Evolutionary conservation across 23 tunicate species (phyloP).

Genomic region (Styela plicata): DNA sequence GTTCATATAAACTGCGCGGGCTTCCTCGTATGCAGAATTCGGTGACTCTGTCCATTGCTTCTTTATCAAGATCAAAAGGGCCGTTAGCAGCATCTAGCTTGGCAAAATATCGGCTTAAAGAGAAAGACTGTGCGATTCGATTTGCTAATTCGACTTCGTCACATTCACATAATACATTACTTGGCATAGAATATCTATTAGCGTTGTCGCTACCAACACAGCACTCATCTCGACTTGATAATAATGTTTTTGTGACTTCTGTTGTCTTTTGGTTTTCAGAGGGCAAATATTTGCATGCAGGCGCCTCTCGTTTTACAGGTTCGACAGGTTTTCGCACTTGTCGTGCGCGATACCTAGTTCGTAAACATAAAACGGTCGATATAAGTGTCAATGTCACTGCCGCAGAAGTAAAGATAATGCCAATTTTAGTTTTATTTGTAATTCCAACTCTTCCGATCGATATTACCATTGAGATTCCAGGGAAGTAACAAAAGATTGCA

Average conservation of each 20-base stretch:
- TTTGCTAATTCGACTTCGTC: neutral
- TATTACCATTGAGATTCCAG: neutral
- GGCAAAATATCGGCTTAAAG: constrained; percentile 5
- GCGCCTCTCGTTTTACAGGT: neutral
- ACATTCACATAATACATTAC: neutral
- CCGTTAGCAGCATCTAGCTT: neutral
- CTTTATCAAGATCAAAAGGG: constrained; percentile 3
- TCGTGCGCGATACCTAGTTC: neutral
- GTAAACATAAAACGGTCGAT: neutral
- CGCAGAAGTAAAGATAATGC: neutral
- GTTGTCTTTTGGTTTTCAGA: neutral
- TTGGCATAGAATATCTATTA: neutral
- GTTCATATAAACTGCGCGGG: neutral
- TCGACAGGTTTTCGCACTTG: neutral
- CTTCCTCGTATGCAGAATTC: neutral
- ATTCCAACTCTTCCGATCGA: neutral
- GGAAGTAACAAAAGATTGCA: constrained; percentile 5
- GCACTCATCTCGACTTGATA: neutral
- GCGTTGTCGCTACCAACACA: neutral
- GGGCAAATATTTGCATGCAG: neutral
- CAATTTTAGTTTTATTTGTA: neutral
- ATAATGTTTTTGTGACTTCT: neutral
- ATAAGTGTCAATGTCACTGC: neutral
- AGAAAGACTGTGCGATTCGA: neutral
- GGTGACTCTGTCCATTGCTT: neutral